phyloP scores from a whole-genome alignment of 2,113 vertebrate species.

The Irena cyanogastra region DNA sequence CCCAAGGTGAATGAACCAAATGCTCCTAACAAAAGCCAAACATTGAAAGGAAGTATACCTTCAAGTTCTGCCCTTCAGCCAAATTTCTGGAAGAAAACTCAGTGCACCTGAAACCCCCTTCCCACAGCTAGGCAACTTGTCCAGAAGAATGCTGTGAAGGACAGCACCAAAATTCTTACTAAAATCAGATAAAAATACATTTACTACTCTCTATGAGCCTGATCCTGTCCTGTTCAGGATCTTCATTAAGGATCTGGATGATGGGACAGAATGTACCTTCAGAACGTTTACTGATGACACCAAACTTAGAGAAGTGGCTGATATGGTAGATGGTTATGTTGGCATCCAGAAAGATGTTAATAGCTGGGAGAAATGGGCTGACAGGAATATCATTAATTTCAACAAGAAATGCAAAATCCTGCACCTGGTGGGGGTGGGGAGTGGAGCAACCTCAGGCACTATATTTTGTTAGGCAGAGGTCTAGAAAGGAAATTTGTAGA shows the following conservation, averaged over 20 bases:
- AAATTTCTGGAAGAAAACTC: neutral
- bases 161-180: neutral
- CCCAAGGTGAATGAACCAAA: neutral
- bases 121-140: neutral
- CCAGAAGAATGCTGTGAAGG: neutral
- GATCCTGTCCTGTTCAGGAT: neutral
- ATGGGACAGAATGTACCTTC: neutral
- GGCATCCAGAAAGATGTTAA: neutral
- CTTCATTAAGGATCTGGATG: neutral
- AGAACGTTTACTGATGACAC: neutral
- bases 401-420: neutral
- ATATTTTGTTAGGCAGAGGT: accelerated
- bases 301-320: neutral
- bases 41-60: neutral
- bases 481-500: neutral
- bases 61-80: neutral
- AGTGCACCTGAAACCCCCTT: neutral
- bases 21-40: neutral
- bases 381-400: neutral
- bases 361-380: neutral
- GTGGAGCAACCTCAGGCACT: neutral
- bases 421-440: accelerated
- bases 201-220: neutral
- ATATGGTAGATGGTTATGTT: neutral
- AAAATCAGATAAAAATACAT: neutral